These are phyloP conservation scores for Mirza zaza DNA, from an alignment of 2,113 vertebrate species.

Conservation along the genomic window DNA sequence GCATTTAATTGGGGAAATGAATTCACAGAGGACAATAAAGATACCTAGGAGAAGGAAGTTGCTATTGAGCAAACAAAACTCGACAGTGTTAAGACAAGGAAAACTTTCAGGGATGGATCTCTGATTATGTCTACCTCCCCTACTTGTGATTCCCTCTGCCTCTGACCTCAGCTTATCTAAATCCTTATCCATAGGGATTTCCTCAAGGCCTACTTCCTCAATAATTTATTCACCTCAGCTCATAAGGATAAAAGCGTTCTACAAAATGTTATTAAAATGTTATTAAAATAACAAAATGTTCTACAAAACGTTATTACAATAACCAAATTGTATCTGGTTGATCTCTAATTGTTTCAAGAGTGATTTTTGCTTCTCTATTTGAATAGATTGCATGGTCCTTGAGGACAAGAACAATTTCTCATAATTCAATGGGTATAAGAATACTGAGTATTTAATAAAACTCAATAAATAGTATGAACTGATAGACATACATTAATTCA, in stretches of 20 bases:
- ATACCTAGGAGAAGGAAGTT: not conserved
- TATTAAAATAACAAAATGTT: too few species aligned
- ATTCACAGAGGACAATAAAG: not conserved
- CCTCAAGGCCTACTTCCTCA: not conserved
- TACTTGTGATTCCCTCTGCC: not conserved
- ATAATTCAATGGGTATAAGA: not conserved
- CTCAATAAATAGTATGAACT: not conserved
- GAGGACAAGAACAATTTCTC: slow-evolving; percentile 1
- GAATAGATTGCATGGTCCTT: not conserved
- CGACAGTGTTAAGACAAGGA: not conserved
- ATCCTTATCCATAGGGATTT: not conserved
- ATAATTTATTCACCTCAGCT: not conserved
- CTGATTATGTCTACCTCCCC: not conserved
- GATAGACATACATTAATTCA: not conserved
- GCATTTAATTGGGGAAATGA: not conserved
- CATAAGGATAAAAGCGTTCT: not conserved
- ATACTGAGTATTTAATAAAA: not conserved
- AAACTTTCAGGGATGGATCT: not conserved
- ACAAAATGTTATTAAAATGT: not conserved
- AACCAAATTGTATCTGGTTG: not conserved
- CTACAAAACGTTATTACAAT: too few species aligned
- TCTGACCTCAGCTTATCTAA: not conserved
- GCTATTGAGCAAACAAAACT: not conserved
- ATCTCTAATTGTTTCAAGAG: not conserved
- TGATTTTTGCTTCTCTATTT: not conserved